Conservation (phyloP, 2,888 invertebrate genomes). For the Ornithoptera alexandrae region DNA sequence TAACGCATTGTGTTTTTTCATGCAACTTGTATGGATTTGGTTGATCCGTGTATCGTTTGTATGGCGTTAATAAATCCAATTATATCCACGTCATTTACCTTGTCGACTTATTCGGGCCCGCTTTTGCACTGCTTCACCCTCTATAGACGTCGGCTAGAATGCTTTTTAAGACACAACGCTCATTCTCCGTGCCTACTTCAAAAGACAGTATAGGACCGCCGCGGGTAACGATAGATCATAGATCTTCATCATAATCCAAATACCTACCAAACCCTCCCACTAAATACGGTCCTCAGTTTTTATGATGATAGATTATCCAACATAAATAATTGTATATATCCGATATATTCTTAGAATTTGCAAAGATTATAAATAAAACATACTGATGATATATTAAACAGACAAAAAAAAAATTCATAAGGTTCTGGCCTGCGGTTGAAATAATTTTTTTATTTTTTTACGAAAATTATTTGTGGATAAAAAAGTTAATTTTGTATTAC, state of each 20-base stretch:
- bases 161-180: slow-evolving; percentile 94
- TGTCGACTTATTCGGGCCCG: slow-evolving; percentile 33
- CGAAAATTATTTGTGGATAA: not conserved
- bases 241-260: slow-evolving; percentile 4
- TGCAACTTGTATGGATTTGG: slow-evolving; percentile 58
- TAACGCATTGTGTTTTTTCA: slow-evolving; percentile 53
- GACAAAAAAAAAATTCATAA: too few relatives aligned
- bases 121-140: slow-evolving; percentile 45
- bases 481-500: slow-evolving; percentile 15
- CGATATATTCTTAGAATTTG: too few relatives aligned
- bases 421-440: too few relatives aligned
- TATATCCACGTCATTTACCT: slow-evolving; percentile 37
- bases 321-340: too few relatives aligned
- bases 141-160: slow-evolving; percentile 82
- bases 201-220: slow-evolving; percentile 83
- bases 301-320: too few relatives aligned
- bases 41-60: slow-evolving; percentile 67
- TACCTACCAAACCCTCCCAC: too few relatives aligned
- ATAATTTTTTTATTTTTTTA: too few relatives aligned
- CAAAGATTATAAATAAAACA: too few relatives aligned
- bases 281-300: too few relatives aligned
- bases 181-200: slow-evolving; percentile 94
- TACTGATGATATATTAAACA: too few relatives aligned
- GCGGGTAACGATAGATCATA: slow-evolving; percentile 55
- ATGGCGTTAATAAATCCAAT: slow-evolving; percentile 40